Base-by-base conservation (phyloP, 2,888 invertebrate species). In the Platynereis dumerilii region DNA sequence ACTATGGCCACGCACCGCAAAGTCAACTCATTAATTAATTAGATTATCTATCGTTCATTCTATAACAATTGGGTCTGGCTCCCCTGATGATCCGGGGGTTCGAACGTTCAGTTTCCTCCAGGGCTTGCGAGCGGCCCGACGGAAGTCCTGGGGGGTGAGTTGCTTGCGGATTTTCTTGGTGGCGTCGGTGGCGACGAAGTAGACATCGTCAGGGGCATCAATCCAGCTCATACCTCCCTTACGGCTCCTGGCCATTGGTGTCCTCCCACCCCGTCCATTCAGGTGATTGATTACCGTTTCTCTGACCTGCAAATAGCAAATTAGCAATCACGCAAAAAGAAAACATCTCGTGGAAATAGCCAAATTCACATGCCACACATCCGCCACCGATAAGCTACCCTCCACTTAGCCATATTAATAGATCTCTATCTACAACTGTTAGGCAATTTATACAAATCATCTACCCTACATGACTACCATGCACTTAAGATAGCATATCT, bases 141-240 rank as follows among this genome's bases (percentile, higher is more conserved):
- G 88, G 79, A 93, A 86, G 83, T 94, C 93, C 72, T 89, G 87
- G 76, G 90, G 88, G 73, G 91, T 90, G 81, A 96, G 87, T 83
- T 90, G 90, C 85, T 92, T 91, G 78, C 96, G 89, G 80, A 92
- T 87, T 88, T 91, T 91, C 87, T 95, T 96, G 86, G 92, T 92
- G 76, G 89, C 88, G 77, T 93, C 92, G 56, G 93, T 94, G 77
- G 94, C 94, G 84, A 92, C 90, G 87, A 95, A 96, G 87, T 94
- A 96, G 73, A 96, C 92, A 87, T 97, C 96, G 84, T 97, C 96
- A 26, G 96, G 96, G 65, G 96, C 96, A 86, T 97, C 96, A 91
- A 95, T 94, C 95, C 95, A 96, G 81, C 94, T 95, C 83, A 96
- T 94, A 78, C 95, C 93, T 86, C 94, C 94, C 81, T 95, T 94